Base-by-base conservation (phyloP, 1,140 invertebrate genomes). In the Himalopsyche phryganea region DNA sequence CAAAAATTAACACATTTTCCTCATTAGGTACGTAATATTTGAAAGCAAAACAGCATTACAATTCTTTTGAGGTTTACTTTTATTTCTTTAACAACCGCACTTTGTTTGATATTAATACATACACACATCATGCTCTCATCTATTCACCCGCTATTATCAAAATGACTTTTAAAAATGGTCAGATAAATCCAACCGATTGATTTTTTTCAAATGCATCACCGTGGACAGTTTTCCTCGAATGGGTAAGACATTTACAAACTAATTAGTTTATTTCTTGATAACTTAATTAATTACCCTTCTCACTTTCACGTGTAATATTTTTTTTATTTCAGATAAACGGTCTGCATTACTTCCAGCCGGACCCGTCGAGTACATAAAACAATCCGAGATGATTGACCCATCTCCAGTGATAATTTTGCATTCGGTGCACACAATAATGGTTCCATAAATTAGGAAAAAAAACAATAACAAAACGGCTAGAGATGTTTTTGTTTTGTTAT, bases 331-430 rank as follows among this genome's bases (percentile, higher is more conserved):
- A 88, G 86, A 86, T 86, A 80, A 88, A 88, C 66, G 86, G 86
- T 14, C 71, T 86, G 55, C 80, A 84, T 70, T 87, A 85, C 79
- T 87, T 86, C 73, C 85, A 86, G 60, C 85, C 85, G 7, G 81
- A 80, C 50, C 78, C 77, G 19, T 76, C 66, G 59, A 74, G 66
- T 50, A 77, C 75, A 71, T 78, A 78, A 70, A 67, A 59, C 51
- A 46, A 33, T 20, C 17, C 15, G 23, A 28, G 35, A 48, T 42
- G 41, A 32, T 15, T 32, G 11, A 11, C 36, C 44, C 50, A n/a
- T 20, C 35, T 45, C 41, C 48, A 56, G 53, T 56, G 53, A 41
- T 49, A 38, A 44, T 35, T n/a, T 56, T 40, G 32, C 15, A 49
- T 23, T 32, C 44, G 13, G 23, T 20, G 45, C 41, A 47, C n/a